Evolutionary conservation across 2,797 vertebrate species (phyloP).

Genomic region (Microctenopoma lineatum): DNA sequence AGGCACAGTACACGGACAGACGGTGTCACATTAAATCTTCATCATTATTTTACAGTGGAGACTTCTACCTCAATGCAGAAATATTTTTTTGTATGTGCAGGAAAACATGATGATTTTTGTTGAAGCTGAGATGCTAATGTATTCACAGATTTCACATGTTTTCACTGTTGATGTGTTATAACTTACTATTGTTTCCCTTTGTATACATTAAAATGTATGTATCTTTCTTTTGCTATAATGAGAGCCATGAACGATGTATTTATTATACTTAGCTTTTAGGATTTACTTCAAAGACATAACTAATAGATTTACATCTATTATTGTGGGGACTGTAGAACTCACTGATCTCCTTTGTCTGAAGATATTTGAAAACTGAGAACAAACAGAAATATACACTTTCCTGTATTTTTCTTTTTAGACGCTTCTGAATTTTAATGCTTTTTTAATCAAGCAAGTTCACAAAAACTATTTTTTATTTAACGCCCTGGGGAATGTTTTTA

Average conservation of each 20-base stretch:
- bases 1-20: slow-evolving; percentile 40
- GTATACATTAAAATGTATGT: neutral
- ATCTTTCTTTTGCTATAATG: too few relatives aligned
- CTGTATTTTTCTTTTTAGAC: slow-evolving; percentile 18
- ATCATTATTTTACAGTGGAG: slow-evolving; percentile 46
- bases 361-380: neutral
- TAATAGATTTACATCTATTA: neutral
- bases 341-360: neutral
- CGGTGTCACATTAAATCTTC: slow-evolving; percentile 63
- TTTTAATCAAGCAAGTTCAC: slow-evolving; percentile 37
- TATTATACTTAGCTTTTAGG: neutral
- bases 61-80: slow-evolving; percentile 25
- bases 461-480: slow-evolving; percentile 37
- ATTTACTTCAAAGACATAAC: neutral
- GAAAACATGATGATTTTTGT: slow-evolving; percentile 13
- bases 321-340: neutral
- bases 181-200: neutral
- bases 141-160: slow-evolving; percentile 34
- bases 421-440: slow-evolving; percentile 30
- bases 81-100: slow-evolving; percentile 22
- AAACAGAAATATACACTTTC: neutral
- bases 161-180: neutral
- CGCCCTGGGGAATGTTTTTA: slow-evolving; percentile 31
- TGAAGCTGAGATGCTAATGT: slow-evolving; percentile 23
- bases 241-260: neutral